These are phyloP conservation scores for Cryptoprocta ferox DNA, from an alignment of 2,797 vertebrate genomes.

Conservation along the genomic window DNA sequence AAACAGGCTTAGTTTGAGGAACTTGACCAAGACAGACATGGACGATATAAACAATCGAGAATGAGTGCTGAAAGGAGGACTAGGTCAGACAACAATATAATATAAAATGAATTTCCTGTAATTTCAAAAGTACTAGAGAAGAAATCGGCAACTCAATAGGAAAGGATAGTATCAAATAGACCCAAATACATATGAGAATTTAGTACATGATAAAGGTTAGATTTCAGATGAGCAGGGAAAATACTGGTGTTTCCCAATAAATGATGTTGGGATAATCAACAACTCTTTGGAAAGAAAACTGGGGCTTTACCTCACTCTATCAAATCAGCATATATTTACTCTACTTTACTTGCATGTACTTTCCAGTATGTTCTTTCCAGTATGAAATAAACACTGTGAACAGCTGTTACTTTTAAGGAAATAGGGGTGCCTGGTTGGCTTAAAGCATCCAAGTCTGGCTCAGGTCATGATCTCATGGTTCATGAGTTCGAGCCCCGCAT, in stretches of 20 bases:
- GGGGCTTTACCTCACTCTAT: background rate
- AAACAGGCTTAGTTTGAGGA: background rate
- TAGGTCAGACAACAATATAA: background rate
- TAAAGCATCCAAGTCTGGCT: too few relatives aligned
- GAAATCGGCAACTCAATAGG: background rate
- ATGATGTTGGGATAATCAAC: background rate
- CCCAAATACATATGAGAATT: background rate
- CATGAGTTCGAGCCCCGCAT: too few relatives aligned
- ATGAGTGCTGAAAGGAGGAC: background rate
- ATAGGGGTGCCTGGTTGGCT: background rate
- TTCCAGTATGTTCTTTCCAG: background rate
- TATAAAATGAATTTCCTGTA: background rate
- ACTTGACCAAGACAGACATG: background rate
- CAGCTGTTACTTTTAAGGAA: conserved; percentile 36
- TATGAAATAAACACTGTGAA: background rate
- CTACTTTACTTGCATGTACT: background rate
- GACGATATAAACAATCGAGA: background rate
- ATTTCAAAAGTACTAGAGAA: conserved; percentile 19
- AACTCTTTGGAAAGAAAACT: background rate
- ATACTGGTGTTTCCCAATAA: background rate
- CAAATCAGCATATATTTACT: background rate
- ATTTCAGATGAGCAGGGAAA: background rate
- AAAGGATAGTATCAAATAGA: background rate
- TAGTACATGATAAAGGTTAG: background rate
- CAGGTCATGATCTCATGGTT: too few relatives aligned